Percentiles rank a stretch among this genome's conserved stretches.
Conservation (phyloP, 2,888 invertebrate genomes). For the Dynastes tityus region DNA sequence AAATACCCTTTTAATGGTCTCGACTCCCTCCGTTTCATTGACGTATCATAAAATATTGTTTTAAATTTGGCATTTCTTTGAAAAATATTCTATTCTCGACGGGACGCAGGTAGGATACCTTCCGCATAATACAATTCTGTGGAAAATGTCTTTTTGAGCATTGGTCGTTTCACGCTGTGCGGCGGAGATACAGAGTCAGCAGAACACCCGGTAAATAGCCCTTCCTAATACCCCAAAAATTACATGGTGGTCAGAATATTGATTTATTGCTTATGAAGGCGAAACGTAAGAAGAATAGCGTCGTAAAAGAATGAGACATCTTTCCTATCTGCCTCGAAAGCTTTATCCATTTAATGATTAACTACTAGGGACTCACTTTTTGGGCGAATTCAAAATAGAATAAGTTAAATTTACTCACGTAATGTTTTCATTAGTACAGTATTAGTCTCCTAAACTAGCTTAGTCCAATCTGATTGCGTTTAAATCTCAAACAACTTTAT, state of each 20-base stretch:
- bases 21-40: slow-evolving; percentile 28
- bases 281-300: slow-evolving; percentile 11
- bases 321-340: background rate
- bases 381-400: background rate
- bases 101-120: slow-evolving; percentile 41
- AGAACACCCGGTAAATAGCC: slow-evolving; percentile 44
- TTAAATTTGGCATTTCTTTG: slow-evolving; percentile 37
- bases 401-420: background rate
- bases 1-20: slow-evolving; percentile 42
- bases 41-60: slow-evolving; percentile 50
- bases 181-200: slow-evolving; percentile 44
- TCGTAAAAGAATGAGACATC: background rate
- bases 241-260: slow-evolving; percentile 49
- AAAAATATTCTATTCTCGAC: slow-evolving; percentile 30
- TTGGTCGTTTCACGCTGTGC: slow-evolving; percentile 43
- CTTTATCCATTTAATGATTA: slow-evolving; percentile 10
- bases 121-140: slow-evolving; percentile 23
- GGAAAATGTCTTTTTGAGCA: slow-evolving; percentile 35
- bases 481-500: too few relatives aligned
- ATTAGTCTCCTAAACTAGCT: background rate
- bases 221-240: slow-evolving; percentile 43
- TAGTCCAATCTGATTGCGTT: too few relatives aligned
- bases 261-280: slow-evolving; percentile 47
- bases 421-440: background rate
- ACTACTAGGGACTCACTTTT: background rate